Evolutionary conservation across 2,797 vertebrate species (phyloP).

Genomic region (Bucorvus abyssinicus): DNA sequence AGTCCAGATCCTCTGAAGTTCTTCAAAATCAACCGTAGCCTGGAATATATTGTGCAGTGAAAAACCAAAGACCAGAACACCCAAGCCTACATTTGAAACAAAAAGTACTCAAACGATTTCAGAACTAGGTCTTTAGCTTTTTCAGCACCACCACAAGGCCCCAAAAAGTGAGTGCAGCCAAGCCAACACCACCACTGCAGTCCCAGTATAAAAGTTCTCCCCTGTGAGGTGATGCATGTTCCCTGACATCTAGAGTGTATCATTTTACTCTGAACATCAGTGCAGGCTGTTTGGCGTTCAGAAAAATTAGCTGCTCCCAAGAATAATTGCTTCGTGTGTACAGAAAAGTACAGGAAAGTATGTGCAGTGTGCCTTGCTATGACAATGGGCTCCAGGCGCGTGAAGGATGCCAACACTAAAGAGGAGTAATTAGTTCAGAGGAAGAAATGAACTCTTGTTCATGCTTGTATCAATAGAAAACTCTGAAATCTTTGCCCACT

Average conservation of each 20-base stretch:
- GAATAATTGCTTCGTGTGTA: background rate
- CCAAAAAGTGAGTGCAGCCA: background rate
- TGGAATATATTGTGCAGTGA: background rate
- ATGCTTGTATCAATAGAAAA: background rate
- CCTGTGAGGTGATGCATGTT: background rate
- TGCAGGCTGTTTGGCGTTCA: background rate
- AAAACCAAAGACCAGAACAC: background rate
- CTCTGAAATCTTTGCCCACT: background rate
- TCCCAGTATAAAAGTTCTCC: background rate
- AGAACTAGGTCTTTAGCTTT: background rate
- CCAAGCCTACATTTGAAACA: background rate
- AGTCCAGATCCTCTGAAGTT: background rate
- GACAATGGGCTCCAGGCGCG: background rate
- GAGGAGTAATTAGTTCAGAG: background rate
- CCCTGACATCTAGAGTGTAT: background rate
- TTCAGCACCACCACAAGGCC: fast-evolving
- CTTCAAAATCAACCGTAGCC: background rate
- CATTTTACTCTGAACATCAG: background rate
- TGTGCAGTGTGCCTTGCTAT: background rate
- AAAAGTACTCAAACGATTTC: background rate
- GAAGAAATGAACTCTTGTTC: background rate
- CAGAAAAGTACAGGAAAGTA: background rate
- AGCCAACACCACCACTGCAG: background rate
- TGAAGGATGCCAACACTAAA: background rate
- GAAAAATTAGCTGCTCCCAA: background rate